Evolutionary conservation across 2,113 vertebrate genomes (phyloP).

Genomic region (Stegostoma tigrinum): DNA sequence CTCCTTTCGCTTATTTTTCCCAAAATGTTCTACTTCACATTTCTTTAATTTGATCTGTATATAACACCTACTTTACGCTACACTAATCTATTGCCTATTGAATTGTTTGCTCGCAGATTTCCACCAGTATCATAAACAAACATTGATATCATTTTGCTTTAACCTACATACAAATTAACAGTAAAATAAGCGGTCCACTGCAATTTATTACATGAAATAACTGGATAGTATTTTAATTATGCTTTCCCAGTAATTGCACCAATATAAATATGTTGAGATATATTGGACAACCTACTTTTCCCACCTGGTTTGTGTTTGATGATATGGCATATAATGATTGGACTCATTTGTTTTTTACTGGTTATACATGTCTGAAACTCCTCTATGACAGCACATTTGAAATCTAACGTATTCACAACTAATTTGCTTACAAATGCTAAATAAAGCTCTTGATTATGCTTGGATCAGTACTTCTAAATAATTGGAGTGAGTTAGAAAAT

Average conservation of each 20-base stretch:
- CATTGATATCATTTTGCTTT: background rate
- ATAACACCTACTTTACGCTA: background rate
- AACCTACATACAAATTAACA: background rate
- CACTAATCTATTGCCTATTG: background rate
- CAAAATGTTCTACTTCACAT: background rate
- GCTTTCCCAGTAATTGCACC: background rate
- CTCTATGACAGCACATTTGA: background rate
- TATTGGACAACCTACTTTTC: background rate
- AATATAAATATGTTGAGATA: background rate
- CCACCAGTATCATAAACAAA: background rate
- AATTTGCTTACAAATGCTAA: conserved; percentile 23
- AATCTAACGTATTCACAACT: background rate
- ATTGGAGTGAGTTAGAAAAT: background rate
- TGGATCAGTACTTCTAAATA: conserved; percentile 31
- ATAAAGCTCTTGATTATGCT: background rate
- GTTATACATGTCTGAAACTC: background rate
- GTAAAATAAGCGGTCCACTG: background rate
- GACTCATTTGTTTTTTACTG: background rate
- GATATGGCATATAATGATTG: background rate
- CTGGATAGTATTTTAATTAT: background rate
- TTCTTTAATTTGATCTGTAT: background rate
- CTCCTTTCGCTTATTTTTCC: background rate
- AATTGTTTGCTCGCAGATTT: background rate
- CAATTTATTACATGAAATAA: background rate
- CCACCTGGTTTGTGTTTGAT: background rate